Evolutionary conservation across 1,140 invertebrate species (phyloP).

Genomic region (Cydia pomonella): DNA sequence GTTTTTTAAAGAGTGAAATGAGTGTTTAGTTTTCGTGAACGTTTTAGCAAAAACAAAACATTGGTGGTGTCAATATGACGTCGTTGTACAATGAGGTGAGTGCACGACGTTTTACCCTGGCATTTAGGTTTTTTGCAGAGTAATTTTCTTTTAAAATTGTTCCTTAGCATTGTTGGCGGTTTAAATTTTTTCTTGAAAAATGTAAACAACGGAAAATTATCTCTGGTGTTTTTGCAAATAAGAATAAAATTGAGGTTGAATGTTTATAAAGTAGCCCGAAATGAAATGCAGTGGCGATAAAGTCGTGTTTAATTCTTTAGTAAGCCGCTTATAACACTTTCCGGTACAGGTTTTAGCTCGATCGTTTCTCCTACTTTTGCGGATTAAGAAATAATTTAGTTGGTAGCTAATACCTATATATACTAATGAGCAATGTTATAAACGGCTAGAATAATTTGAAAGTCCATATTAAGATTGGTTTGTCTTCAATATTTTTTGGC

Average conservation of each 20-base stretch:
- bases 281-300: constrained; percentile 27
- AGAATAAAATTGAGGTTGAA: constrained; percentile 22
- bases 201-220: constrained; percentile 33
- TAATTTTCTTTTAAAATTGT: constrained; percentile 47
- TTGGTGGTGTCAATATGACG: constrained; percentile 61
- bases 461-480: neutral
- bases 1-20: constrained; percentile 54
- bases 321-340: constrained; percentile 34
- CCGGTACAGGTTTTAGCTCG: constrained; percentile 33
- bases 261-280: constrained; percentile 28
- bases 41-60: constrained; percentile 52
- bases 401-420: no score
- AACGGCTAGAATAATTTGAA: neutral
- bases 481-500: no score
- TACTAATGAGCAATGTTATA: neutral
- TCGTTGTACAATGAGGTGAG: constrained; percentile 74
- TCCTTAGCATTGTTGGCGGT: constrained; percentile 37
- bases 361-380: constrained; percentile 37
- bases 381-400: constrained; percentile 34
- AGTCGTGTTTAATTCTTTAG: constrained; percentile 16
- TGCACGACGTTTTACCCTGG: constrained; percentile 67
- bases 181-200: constrained; percentile 39
- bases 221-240: constrained; percentile 27
- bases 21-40: constrained; percentile 56
- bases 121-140: constrained; percentile 72